Conservation (phyloP, 64 coral and sea anemone species). For the Montipora foliosa region DNA sequence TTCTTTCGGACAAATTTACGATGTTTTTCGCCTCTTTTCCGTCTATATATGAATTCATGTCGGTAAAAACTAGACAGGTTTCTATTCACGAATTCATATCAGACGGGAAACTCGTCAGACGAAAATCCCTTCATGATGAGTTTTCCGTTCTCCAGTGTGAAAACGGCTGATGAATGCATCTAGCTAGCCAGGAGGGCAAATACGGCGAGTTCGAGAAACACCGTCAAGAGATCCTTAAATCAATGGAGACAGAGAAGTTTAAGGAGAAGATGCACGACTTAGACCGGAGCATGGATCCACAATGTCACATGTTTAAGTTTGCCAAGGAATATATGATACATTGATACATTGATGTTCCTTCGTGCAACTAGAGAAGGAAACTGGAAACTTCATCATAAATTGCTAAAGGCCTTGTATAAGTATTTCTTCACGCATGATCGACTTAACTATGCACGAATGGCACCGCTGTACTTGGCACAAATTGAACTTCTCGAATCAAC, state of each 20-base stretch:
- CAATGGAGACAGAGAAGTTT: slow-evolving; percentile 40
- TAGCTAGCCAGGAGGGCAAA: slow-evolving; percentile 18
- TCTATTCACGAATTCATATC: too few species aligned
- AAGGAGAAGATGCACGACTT: slow-evolving; percentile 26
- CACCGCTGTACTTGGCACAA: slow-evolving; percentile 48
- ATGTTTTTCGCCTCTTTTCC: too few species aligned
- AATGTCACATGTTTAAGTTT: slow-evolving; percentile 32
- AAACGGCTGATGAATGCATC: neutral
- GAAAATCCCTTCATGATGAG: too few species aligned
- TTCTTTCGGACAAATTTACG: too few species aligned
- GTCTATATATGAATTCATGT: too few species aligned
- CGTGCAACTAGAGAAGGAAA: slow-evolving; percentile 26
- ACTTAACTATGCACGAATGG: slow-evolving; percentile 44
- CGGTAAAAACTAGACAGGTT: too few species aligned
- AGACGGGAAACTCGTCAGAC: too few species aligned
- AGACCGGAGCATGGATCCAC: slow-evolving; percentile 27
- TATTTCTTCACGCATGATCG: slow-evolving; percentile 59
- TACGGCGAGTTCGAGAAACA: slow-evolving; percentile 19
- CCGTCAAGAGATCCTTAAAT: neutral
- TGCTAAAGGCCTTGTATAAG: slow-evolving; percentile 36
- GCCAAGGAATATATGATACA: neutral
- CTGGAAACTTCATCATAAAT: slow-evolving; percentile 58
- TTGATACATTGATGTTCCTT: slow-evolving; percentile 13
- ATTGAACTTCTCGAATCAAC: slow-evolving; percentile 19
- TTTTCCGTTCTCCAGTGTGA: too few species aligned